phyloP scores from a whole-genome alignment of 2,797 vertebrate genomes.

The Pagetopsis macropterus region DNA sequence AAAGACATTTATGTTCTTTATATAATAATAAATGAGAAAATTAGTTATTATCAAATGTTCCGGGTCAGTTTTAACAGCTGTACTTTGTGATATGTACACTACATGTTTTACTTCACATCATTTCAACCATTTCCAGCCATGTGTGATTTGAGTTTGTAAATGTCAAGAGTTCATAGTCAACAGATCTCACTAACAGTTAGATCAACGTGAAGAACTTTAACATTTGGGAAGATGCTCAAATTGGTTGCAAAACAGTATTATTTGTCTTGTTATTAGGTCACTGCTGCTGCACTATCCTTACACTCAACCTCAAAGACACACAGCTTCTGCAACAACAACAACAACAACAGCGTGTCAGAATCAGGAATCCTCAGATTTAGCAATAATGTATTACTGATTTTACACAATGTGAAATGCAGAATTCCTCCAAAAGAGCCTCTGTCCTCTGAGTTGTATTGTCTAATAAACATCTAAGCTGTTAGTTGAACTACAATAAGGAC shows the following conservation, averaged over 20 bases:
- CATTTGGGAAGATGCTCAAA: neutral
- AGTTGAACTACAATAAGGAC: neutral
- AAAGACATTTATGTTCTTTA: neutral
- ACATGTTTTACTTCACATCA: neutral
- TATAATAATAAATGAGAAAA: neutral
- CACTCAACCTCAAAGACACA: slow-evolving; percentile 6
- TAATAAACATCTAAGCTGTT: slow-evolving; percentile 5
- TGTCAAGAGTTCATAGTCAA: neutral
- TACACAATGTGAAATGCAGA: neutral
- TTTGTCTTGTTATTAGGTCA: neutral
- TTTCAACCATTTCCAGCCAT: neutral
- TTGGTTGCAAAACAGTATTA: neutral
- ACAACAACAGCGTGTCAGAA: neutral
- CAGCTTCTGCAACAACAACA: slow-evolving; percentile 3
- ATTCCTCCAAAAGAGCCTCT: neutral
- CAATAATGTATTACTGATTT: neutral
- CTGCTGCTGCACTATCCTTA: neutral
- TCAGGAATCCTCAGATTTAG: neutral
- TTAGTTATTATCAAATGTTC: neutral
- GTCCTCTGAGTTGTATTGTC: neutral
- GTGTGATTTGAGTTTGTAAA: neutral
- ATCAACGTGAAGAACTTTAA: neutral
- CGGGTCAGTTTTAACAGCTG: neutral
- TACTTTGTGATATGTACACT: neutral
- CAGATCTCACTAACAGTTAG: neutral